Evolutionary conservation across 2,113 vertebrate species (phyloP), one percentile per base, ranked within the genome.

Genomic region (Hylia prasina): DNA sequence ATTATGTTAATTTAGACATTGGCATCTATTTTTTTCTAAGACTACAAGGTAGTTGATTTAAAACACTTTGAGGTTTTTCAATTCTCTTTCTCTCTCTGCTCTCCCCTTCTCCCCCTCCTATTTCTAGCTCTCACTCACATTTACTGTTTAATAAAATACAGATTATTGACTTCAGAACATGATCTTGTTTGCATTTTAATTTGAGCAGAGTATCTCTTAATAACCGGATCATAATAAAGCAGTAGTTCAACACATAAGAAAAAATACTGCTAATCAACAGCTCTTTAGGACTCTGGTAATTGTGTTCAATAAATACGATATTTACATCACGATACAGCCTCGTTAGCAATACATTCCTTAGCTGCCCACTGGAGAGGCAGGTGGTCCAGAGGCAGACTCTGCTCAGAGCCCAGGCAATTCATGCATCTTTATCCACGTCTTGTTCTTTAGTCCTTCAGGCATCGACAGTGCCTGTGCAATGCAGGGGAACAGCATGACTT

Each of bases 401-500:
- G 11, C 35, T 39, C 58, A 72, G 71, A 64, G 13, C 5, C 13
- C 30, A 56, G 37, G 24, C 11, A 60, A 42, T 39, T 64, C 6
- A 7, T 28, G 6, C 19, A 28, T 17, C n/a, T 63, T 27, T n/a
- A 24, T 69, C 20, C 37, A 60, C 21, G 27, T 35, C 22, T 72
- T 50, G 5, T 51, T 53, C 40, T 42, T 80, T 45, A 71, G 39
- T 17, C 51, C 42, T 85, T 87, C 51, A 68, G 80, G 39, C 51
- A 72, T 2, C 1, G 0, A 14, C 35, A 50, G 27, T 14, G 25
- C 27, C 40, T 42, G 20, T 23, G 58, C 72, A 39, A 14, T 0
- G 2, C 5, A 2, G 1, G 27, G 35, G 23, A 89, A 40, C 31
- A 63, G 10, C 27, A 12, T 12, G 47, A 44, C 27, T 37, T 44